These are phyloP conservation scores for Carcinoscorpius rotundicauda DNA, from an alignment of 1,140 invertebrate species.

Conservation along the genomic window DNA sequence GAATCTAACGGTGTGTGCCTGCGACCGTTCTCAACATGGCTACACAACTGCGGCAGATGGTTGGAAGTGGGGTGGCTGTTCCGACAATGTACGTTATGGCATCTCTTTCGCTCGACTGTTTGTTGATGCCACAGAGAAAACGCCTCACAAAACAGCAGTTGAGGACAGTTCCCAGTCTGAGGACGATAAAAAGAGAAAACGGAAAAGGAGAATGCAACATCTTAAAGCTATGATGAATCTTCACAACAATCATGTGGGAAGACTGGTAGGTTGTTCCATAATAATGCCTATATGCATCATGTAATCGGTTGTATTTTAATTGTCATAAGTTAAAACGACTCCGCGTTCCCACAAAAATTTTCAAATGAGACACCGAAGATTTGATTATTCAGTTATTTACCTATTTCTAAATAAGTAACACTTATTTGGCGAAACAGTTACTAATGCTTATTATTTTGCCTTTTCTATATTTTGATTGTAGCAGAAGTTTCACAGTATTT, in stretches of 20 bases:
- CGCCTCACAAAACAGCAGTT: neutral
- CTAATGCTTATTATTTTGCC: too few species aligned
- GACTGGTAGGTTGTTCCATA: constrained; percentile 37
- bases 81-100: constrained; percentile 50
- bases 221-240: constrained; percentile 47
- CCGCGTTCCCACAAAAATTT: too few species aligned
- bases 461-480: too few species aligned
- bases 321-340: too few species aligned
- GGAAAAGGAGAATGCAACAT: constrained; percentile 31
- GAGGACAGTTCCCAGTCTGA: too few species aligned
- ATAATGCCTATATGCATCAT: too few species aligned
- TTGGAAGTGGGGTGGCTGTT: constrained; percentile 56
- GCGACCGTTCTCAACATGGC: constrained; percentile 41
- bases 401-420: too few species aligned
- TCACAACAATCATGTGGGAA: constrained; percentile 52
- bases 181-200: neutral
- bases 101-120: constrained; percentile 45
- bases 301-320: too few species aligned
- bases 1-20: constrained; percentile 51
- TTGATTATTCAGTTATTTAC: too few species aligned
- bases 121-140: constrained; percentile 44
- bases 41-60: constrained; percentile 38
- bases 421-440: too few species aligned
- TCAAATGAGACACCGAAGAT: too few species aligned
- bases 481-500: too few species aligned